Base-by-base conservation (phyloP, 2,113 vertebrate genomes). In the Cygnus buccinator region DNA sequence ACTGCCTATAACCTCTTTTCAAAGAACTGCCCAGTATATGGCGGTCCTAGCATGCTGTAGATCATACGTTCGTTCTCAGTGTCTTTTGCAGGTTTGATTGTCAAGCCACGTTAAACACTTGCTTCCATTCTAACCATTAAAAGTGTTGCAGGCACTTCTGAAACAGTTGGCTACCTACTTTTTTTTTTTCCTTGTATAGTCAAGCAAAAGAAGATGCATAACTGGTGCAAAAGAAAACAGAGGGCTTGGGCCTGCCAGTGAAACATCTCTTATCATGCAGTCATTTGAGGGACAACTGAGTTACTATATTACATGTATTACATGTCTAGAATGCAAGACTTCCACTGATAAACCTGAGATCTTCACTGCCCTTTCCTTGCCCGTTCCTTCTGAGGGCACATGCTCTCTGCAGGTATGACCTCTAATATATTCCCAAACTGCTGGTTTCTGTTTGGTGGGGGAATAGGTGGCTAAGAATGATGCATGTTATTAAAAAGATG, bases 231-330 rank as follows among this genome's bases (percentile, higher is more conserved):
- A 72, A 87, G 81, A 81, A 79, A 90, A 78, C 31, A 35, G 65
- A 68, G 46, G 15, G 14, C 31, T 31, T 19, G 55, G 31, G 55
- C 10, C 29, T 0, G 14, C 44, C 82, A 62, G 8, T 1, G 98
- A 98, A 66, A 94, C 97, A 10, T 99, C 98, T 6, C 95, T 99
- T 11, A 91, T 99, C 89, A 98, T 98, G 3, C 66, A 79, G 26
- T 90, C 99, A n/a, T 99, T 99, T 63, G 98, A 99, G 94, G 99
- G 99, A 43, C 97, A 98, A 37, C 98, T 99, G 72, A 97, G 55
- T 73, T 98, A 98, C 4, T 46, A 83, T 33, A 98, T 98, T 59
- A 57, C 90, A 2, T 99, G 99, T 65, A 98, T 98, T 59, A 57
- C 90, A 2, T 99, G 99, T 65, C 87, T 98, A 80, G 96, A 95